phyloP scores from a whole-genome alignment of 2,797 vertebrate species.

The Pteropus rufus region DNA sequence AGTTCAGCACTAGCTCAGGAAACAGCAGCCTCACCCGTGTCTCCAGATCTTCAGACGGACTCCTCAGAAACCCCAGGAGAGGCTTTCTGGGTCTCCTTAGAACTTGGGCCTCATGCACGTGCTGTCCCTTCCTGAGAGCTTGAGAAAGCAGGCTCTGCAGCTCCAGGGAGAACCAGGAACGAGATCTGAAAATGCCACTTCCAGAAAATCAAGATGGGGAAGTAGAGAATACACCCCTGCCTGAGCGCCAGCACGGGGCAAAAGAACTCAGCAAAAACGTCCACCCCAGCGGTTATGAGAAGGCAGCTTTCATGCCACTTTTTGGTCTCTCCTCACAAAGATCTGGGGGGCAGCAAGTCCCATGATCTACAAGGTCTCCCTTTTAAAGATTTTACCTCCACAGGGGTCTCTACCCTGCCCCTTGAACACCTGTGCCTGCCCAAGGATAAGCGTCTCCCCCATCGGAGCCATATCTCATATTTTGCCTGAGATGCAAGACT shows the following conservation, averaged over 20 bases:
- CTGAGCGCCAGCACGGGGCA: neutral
- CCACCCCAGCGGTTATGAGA: neutral
- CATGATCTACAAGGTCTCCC: neutral
- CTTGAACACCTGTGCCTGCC: neutral
- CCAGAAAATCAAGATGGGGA: neutral
- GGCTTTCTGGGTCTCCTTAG: neutral
- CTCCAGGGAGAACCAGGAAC: neutral
- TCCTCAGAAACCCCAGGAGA: neutral
- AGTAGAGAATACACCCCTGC: neutral
- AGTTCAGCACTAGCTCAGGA: slow-evolving; percentile 63
- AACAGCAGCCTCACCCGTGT: slow-evolving; percentile 56
- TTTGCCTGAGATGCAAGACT: neutral
- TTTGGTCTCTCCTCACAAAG: neutral
- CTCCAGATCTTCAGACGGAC: neutral
- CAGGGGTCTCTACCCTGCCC: neutral
- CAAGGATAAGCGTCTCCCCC: neutral
- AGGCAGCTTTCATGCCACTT: neutral
- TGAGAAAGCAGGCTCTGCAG: neutral
- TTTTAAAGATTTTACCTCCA: neutral
- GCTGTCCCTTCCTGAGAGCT: neutral
- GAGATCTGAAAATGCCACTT: neutral
- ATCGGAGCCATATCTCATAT: neutral
- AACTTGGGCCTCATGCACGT: neutral
- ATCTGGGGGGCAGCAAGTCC: neutral
- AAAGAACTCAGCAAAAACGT: neutral